These are phyloP conservation scores for Mechanitis mazaeus DNA, from an alignment of 2,888 invertebrate genomes.

Conservation along the genomic window DNA sequence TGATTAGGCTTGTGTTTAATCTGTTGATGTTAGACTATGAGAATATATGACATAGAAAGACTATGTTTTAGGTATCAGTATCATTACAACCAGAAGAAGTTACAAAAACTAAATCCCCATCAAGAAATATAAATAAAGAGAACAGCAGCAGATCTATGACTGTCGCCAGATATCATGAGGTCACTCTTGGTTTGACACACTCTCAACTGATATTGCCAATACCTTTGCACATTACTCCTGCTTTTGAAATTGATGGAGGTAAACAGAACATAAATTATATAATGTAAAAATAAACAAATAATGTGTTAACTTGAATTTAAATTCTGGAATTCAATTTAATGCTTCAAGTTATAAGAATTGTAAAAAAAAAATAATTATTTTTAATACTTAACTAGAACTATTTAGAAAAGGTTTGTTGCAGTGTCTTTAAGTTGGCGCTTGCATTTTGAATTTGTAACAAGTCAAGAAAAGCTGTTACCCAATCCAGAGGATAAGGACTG, in stretches of 20 bases:
- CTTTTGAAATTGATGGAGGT: conserved; percentile 94
- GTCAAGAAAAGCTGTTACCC: conserved; percentile 80
- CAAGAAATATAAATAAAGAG: conserved; percentile 58
- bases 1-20: too few relatives aligned
- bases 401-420: conserved; percentile 49
- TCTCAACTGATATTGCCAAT: conserved; percentile 95
- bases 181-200: conserved; percentile 90
- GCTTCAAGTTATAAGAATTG: too few relatives aligned
- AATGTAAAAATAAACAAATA: background rate
- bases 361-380: too few relatives aligned
- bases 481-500: conserved; percentile 79
- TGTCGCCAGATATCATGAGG: conserved; percentile 94
- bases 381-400: background rate
- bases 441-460: conserved; percentile 98
- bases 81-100: conserved; percentile 96
- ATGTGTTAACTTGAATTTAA: too few relatives aligned
- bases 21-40: too few relatives aligned
- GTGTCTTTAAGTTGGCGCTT: conserved; percentile 94
- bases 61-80: conserved; percentile 79
- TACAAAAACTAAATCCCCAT: conserved; percentile 64
- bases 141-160: conserved; percentile 80
- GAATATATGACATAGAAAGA: background rate
- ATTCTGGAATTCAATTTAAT: too few relatives aligned
- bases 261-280: conserved; percentile 29
- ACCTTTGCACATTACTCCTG: conserved; percentile 95